Evolutionary conservation across 2,888 invertebrate species (phyloP), one percentile per base, ranked within the genome.

Genomic region (Auanema freiburgensis): DNA sequence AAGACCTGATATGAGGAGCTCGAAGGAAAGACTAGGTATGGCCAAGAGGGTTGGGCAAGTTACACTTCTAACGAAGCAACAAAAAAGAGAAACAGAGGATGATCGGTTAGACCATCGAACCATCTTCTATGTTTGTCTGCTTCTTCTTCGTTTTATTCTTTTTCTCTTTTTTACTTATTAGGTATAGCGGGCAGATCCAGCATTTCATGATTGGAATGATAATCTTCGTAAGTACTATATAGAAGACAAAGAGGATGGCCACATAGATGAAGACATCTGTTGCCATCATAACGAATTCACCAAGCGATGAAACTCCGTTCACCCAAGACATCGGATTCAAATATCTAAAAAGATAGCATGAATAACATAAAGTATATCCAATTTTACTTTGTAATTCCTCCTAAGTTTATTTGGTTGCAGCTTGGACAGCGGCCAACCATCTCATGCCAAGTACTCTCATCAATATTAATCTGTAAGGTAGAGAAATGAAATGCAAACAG

Each of bases 341-440:
- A 49, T 49, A 57, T 18, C 56, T 56, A 41, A 21, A 49, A 21
- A 46, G 41, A 18, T 52, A 51, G 8, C 16, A 21, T 46, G 16
- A 46, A 8, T 33, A 8, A 33, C 33, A 5, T 3, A 33, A 8
- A 33, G 33, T 5, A 21, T 5, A 46, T 5, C 6, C 14, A 40
- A 41, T 54, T 23, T 54, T 18, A 63, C 59, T 74, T 67, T 57
- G 71, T 61, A 61, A 74, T 63, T 59, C 67, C 67, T 52, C 70
- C 65, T 46, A 79, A 67, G 23, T 70, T 71, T 50, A 79, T 67
- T 44, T 77, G 71, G 55, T 81, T 82, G 66, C 82, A 82, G 11
- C 76, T 71, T 3, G 78, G 76, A 56, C 82, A 82, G 5, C 67
- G 58, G 40, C 75, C 75, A 25, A 69, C 66, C 65, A 67, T 65